These are phyloP conservation scores for Caenorhabditis doughertyi DNA, from an alignment of 2,888 invertebrate species.

Conservation along the genomic window DNA sequence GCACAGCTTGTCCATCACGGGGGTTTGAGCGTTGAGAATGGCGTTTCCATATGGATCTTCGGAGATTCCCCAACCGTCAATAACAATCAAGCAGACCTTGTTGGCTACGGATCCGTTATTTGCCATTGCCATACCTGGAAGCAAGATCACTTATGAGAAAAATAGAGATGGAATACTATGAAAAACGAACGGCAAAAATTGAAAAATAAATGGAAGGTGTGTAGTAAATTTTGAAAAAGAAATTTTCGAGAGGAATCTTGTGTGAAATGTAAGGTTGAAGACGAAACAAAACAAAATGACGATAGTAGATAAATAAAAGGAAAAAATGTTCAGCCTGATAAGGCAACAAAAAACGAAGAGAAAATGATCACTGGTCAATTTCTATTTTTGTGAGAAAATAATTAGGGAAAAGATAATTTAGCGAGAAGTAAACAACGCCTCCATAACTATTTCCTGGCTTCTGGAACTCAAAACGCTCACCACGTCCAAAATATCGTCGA, in stretches of 20 bases:
- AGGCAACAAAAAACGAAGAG: constrained; percentile 16
- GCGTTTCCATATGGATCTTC: constrained; percentile 83
- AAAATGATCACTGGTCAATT: constrained; percentile 27
- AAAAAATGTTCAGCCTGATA: constrained; percentile 6
- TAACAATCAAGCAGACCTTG: constrained; percentile 84
- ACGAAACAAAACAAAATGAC: constrained; percentile 5
- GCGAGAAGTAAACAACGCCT: background rate
- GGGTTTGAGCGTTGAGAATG: constrained; percentile 83
- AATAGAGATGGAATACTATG: background rate
- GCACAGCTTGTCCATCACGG: constrained; percentile 83
- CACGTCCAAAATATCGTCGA: constrained; percentile 55
- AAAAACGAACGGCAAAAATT: background rate
- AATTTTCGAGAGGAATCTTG: background rate
- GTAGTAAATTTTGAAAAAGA: background rate
- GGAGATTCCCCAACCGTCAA: constrained; percentile 84
- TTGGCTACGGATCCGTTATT: constrained; percentile 74
- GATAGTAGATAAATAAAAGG: background rate
- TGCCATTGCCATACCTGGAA: constrained; percentile 64
- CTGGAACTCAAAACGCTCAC: constrained; percentile 16
- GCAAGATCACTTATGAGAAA: background rate
- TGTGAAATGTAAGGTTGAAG: background rate
- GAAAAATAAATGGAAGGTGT: background rate
- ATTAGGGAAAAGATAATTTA: background rate
- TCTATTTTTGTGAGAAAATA: too few species aligned
- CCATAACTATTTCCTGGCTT: background rate